These are phyloP conservation scores for Brachirus orientalis DNA, from an alignment of 2,113 vertebrate genomes.

Conservation along the genomic window DNA sequence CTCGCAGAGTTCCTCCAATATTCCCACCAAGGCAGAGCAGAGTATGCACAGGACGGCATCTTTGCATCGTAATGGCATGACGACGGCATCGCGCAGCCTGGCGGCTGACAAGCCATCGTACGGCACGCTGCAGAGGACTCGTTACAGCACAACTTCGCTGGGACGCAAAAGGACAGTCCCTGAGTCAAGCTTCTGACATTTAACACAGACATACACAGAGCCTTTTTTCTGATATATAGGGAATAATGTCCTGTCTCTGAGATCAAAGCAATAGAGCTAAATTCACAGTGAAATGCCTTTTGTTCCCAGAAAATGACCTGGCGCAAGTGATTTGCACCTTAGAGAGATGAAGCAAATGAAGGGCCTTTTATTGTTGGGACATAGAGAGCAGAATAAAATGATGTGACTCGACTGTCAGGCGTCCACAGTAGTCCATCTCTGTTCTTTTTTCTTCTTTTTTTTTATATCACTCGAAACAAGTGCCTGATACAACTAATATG, in stretches of 20 bases:
- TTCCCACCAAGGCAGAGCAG: conserved; percentile 79
- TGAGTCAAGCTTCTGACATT: conserved; percentile 92
- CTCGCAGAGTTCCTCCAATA: conserved; percentile 86
- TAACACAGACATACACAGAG: conserved; percentile 1
- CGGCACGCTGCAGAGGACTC: conserved; percentile 78
- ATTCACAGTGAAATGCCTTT: conserved; percentile 18
- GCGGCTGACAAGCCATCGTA: conserved; percentile 61
- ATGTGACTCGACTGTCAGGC: conserved; percentile 18
- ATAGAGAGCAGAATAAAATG: conserved; percentile 17
- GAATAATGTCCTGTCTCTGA: conserved; percentile 14
- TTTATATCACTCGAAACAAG: conserved; percentile 59
- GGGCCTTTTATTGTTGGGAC: conserved; percentile 1
- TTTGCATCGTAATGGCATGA: conserved; percentile 77
- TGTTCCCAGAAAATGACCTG: conserved; percentile 13
- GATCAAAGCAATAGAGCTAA: conserved; percentile 63
- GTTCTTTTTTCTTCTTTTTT: background rate
- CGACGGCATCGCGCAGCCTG: conserved; percentile 46
- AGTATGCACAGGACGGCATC: conserved; percentile 75
- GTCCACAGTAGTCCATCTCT: conserved; percentile 15
- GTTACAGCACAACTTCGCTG: conserved; percentile 82
- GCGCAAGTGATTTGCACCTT: conserved; percentile 15
- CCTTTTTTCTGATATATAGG: conserved; percentile 25
- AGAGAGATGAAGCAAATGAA: conserved; percentile 8
- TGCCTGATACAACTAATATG: conserved; percentile 73
- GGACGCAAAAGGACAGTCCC: conserved; percentile 83